Conservation (phyloP, 2,888 invertebrate species). For the Rhagonycha fulva region DNA sequence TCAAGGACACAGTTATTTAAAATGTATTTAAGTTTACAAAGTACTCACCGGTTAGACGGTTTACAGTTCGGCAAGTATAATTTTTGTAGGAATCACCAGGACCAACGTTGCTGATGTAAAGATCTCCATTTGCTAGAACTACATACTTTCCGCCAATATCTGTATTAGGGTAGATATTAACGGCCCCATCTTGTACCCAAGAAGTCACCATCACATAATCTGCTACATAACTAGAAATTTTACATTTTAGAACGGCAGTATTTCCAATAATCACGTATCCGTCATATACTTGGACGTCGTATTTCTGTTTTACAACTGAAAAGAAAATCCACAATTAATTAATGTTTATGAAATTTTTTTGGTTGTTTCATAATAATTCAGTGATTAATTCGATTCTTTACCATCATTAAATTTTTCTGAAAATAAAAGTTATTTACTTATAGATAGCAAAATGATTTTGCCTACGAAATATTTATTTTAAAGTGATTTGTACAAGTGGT, state of each 20-base stretch:
- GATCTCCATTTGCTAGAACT: slow-evolving; percentile 78
- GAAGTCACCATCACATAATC: slow-evolving; percentile 88
- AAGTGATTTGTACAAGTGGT: no score
- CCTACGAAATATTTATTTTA: no score
- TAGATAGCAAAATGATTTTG: no score
- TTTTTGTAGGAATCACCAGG: slow-evolving; percentile 77
- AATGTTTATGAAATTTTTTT: no score
- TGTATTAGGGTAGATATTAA: slow-evolving; percentile 78
- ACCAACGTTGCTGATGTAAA: slow-evolving; percentile 81
- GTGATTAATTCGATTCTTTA: no score
- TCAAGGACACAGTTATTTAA: background rate
- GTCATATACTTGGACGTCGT: slow-evolving; percentile 88
- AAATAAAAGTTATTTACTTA: no score
- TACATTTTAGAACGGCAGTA: slow-evolving; percentile 87
- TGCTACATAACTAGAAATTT: slow-evolving; percentile 85
- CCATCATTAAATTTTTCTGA: no score
- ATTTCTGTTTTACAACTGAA: slow-evolving; percentile 82
- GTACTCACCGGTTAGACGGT: slow-evolving; percentile 70
- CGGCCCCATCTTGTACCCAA: slow-evolving; percentile 84
- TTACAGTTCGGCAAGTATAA: slow-evolving; percentile 81
- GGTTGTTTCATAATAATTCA: no score
- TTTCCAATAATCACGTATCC: slow-evolving; percentile 91
- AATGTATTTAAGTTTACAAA: no score
- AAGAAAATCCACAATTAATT: slow-evolving; percentile 26
- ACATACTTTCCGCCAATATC: slow-evolving; percentile 77